Evolutionary conservation across 1,140 invertebrate species (phyloP), one percentile per base, ranked within the genome.

Genomic region (Ips typographus): DNA sequence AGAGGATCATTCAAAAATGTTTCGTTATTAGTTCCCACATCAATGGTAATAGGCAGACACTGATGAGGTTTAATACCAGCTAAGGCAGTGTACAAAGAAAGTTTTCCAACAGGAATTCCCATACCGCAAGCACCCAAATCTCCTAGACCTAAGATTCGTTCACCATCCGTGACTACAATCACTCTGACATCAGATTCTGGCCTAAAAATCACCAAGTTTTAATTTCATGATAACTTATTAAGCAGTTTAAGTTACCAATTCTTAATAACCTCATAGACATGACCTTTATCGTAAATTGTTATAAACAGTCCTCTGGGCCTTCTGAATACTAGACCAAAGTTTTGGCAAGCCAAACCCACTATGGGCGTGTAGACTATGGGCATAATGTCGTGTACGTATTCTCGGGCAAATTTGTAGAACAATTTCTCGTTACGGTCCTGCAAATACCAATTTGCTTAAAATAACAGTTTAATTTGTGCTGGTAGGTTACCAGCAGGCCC

Each of bases 351-450:
- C 73, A 94, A 83, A 0, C 98, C 98, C 6, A 99, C 98, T 3
- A 95, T 98, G 1, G 98, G 97, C 0, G 96, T 99, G 81, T 99
- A 99, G 2, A 99, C 94, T 77, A 99, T 93, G 0, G 98, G 98
- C 92, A 99, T 95, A 83, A 98, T 90, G 76, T 94, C 88, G 78
- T 97, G 93, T 64, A 98, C 90, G 82, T 99, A 94, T 82, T 99
- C 94, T 58, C 90, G 89, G 36, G 99, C 80, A 40, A 98, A 86
- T 71, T 94, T 88, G 83, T 96, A 99, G 83, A 98, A 99, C 60
- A 99, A 85, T 74, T 94, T 90, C 83, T 98, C 95, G 82, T 98
- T 98, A 80, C 94, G 89, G 80, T 98, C 95, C 91, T 95, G 83
- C 67, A 63, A 65, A 6, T 7, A 70, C 6, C 4, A 64, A 47